Conservation (phyloP, 2,797 vertebrate genomes). For the Mionectes olivaceus region DNA sequence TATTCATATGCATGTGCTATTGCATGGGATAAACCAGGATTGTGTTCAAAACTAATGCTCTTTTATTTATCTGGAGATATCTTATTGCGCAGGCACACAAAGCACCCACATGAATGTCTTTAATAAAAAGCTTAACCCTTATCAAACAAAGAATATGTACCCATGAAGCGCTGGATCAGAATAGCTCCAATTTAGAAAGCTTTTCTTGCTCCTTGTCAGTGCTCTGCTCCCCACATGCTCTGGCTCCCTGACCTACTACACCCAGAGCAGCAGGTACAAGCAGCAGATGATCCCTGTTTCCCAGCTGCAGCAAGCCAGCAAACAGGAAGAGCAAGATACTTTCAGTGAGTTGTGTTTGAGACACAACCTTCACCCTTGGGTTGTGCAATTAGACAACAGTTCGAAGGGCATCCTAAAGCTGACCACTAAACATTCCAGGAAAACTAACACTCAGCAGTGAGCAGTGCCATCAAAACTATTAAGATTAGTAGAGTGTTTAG, state of each 20-base stretch:
- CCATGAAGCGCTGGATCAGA: accelerated
- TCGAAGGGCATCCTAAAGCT: background rate
- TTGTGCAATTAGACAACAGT: background rate
- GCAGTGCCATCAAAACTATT: background rate
- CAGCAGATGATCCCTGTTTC: accelerated
- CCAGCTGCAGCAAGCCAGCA: background rate
- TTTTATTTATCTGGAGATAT: conserved; percentile 29
- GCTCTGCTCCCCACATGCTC: background rate
- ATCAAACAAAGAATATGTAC: background rate
- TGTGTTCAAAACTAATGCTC: conserved; percentile 14
- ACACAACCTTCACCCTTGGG: background rate
- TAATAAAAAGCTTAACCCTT: conserved; percentile 18
- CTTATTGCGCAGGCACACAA: background rate
- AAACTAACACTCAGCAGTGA: background rate
- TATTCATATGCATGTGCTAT: conserved; percentile 51
- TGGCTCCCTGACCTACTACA: background rate
- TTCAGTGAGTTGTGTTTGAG: background rate
- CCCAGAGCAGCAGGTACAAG: background rate
- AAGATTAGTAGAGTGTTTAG: background rate
- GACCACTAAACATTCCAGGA: background rate
- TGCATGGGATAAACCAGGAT: conserved; percentile 14
- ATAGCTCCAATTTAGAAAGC: background rate
- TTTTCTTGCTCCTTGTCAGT: background rate
- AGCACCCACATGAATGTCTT: background rate
- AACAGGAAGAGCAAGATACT: background rate